Evolutionary conservation across 2,888 invertebrate genomes (phyloP), one percentile per base, ranked within the genome.

Genomic region (Leucoma salicis): DNA sequence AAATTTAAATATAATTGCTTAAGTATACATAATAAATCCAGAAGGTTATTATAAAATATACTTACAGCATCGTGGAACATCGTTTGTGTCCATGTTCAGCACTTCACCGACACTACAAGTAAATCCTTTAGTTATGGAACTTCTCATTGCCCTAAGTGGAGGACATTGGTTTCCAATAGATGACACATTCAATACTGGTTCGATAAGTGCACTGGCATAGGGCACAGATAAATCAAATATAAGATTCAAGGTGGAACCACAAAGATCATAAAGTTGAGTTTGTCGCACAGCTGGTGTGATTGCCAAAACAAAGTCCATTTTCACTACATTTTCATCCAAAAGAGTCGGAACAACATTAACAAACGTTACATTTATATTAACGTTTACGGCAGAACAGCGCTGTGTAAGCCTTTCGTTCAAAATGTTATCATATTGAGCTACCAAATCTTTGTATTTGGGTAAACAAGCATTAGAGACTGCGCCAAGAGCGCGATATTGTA

Each of bases 181-280:
- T 1, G 96, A 95, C 1, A 97, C 95, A 69, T 97, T 97, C 16
- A 97, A 82, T 3, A 98, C 89, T 2, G 97, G 95, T 71, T 97
- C 97, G 58, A 97, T 96, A 0, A 97, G 94, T 18, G 94, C 95
- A 70, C 96, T 97, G 2, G 97, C 96, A 53, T 97, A 95, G 0
- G 98, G 97, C 7, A 98, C 97, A 28, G 96, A 96, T 31, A 99
- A 84, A 79, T 98, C 98, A 70, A 98, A 98, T 66, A 98, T 97
- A 1, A 98, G 91, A 66, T 95, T 96, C 46, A 99, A 79, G 0
- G 98, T 98, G 0, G 97, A 96, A 10, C 98, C 98, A 70, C 98
- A 99, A 0, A 98, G 93, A 57, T 98, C 98, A 73, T 98, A 99
- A 0, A 99, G 86, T 68, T 97, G 96, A 1, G 96, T 96, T 82